These are phyloP conservation scores for Polyodon spathula DNA, from an alignment of 2,113 vertebrate species.

Conservation along the genomic window DNA sequence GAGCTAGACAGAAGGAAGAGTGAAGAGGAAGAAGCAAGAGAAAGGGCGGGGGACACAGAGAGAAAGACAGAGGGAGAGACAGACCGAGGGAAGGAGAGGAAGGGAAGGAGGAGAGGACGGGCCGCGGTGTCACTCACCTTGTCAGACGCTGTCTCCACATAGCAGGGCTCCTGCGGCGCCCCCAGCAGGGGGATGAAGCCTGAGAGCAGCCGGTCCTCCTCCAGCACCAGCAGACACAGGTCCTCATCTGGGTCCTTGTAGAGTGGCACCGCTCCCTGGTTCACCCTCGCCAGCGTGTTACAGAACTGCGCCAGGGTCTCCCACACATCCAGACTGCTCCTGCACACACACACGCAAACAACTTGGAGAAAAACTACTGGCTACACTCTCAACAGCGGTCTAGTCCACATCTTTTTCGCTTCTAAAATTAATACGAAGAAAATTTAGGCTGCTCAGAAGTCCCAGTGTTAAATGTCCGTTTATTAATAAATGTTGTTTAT, in stretches of 20 bases:
- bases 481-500: too few species aligned
- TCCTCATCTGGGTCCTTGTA: conserved; percentile 74
- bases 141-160: conserved; percentile 75
- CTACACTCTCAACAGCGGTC: not conserved
- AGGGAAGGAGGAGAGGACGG: not conserved
- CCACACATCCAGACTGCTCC: conserved; percentile 67
- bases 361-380: not conserved
- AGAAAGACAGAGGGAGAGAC: not conserved
- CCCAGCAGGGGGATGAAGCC: conserved; percentile 72
- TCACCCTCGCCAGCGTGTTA: conserved; percentile 70
- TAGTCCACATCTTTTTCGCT: too few species aligned
- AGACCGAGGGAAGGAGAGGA: too few species aligned
- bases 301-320: conserved; percentile 67
- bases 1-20: too few species aligned
- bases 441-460: too few species aligned
- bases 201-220: conserved; percentile 72
- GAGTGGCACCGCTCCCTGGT: conserved; percentile 72
- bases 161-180: conserved; percentile 74
- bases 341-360: conserved; percentile 29
- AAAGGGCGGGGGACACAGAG: too few species aligned
- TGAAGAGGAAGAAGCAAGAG: too few species aligned
- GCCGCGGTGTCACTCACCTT: conserved; percentile 63
- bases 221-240: conserved; percentile 69
- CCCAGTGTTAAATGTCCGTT: too few species aligned
- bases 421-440: too few species aligned